Base-by-base conservation (phyloP, 2,113 vertebrate species). In the Cephalopterus ornatus region DNA sequence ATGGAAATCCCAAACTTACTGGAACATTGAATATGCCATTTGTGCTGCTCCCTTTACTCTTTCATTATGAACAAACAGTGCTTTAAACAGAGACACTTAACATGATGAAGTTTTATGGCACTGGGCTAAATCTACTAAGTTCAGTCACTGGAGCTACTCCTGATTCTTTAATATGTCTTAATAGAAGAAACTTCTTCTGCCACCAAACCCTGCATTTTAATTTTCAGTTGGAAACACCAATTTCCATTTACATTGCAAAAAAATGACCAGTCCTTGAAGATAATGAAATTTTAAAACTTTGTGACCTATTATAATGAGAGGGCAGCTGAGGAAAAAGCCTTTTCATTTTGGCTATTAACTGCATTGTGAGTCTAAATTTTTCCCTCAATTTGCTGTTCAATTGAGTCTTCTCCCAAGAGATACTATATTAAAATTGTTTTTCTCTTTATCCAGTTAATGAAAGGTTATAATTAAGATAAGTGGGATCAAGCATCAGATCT, bases 401-500 rank as follows among this genome's bases (percentile, higher is more conserved):
- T 73, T 56, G 74, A 94, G 53, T 83, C 62, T 85, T 83, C 63
- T 83, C 62, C 70, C 27, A 72, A 75, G 77, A 96, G 70, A 41
- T 49, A 27, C 47, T 79, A 3, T 46, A 70, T 82, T 95, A 66
- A 85, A 79, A 49, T 58, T 68, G 71, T 27, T 95, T 91, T 82
- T 79, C 49, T 58, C 62, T 73, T 63, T 58, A 85, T 72, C 42
- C 6, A 4, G 32, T 88, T 83, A 74, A 84, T 65, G 62, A 84
- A 87, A 96, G 63, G 33, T 85, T 82, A 53, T 88, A 81, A 90
- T 95, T 94, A 90, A 95, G 35, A 49, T 49, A 62, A 89, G 59
- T 85, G 79, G 65, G 44, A 81, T 88, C 76, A 77, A 88, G 75
- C 66, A 82, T 75, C 44, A 24, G 33, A 67, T 68, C 79, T 79